Evolutionary conservation across 2,888 invertebrate genomes (phyloP), one percentile per base, ranked within the genome.

Genomic region (Buathra laborator): DNA sequence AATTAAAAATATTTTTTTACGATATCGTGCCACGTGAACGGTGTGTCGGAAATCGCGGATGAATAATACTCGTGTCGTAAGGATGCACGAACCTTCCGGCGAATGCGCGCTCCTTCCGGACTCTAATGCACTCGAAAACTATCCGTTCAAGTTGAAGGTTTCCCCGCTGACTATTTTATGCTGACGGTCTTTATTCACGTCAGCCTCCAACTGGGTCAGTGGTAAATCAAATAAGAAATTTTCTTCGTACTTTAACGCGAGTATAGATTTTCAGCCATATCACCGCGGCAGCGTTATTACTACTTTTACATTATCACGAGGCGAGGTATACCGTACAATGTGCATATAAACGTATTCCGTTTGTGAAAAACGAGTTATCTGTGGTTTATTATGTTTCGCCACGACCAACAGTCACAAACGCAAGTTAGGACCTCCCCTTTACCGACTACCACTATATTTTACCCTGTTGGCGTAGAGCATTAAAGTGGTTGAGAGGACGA

Each of bases 111-210:
- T 24, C 16, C 78, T 56, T 48, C 72, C 29, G 56, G 29, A 75
- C 14, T 37, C 71, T 79, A 81, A 67, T 71, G 80, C 80, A 71
- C 67, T 74, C 77, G 56, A 81, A 81, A 81, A 84, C 81, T 74
- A 81, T 78, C 37, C 72, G 81, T 72, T 76, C 48, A 78, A 77
- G 68, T 71, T 71, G 80, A 70, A 80, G 70, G 78, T 81, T 78
- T 62, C 14, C 74, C 66, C 37, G 37, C 46, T 70, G 56, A 46
- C 70, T 79, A 75, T 81, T 85, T 84, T 79, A 74, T 77, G 78
- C 68, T 64, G 72, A 70, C 59, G 74, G 48, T 81, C 74, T 74
- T 70, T 70, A 77, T 67, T 62, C 56, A 67, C 67, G 59, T 48
- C 19, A 48, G 19, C 66, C 46, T 29, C 43, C 29, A 85, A 79